Conservation (phyloP, 2,113 vertebrate genomes). For the Silurus meridionalis region DNA sequence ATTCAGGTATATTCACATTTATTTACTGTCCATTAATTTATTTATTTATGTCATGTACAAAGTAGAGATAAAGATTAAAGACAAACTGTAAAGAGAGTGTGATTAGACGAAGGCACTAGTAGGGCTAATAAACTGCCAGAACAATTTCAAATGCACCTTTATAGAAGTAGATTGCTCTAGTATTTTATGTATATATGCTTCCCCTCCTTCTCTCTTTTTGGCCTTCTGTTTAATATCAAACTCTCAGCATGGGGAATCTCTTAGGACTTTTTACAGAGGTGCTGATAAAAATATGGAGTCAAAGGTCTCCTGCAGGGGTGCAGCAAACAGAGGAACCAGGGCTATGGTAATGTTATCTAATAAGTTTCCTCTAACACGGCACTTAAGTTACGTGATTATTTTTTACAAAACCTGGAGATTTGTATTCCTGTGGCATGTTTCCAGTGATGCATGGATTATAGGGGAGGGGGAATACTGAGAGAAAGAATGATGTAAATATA, state of each 20-base stretch:
- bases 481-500: slow-evolving; percentile 48
- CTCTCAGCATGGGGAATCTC: slow-evolving; percentile 6
- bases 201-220: slow-evolving; percentile 4
- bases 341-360: slow-evolving; percentile 21
- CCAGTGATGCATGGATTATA: slow-evolving; percentile 10
- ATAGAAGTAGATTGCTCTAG: not conserved
- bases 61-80: not conserved
- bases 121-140: slow-evolving; percentile 8
- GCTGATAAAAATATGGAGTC: slow-evolving; percentile 32
- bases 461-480: slow-evolving; percentile 31
- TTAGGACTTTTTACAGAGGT: slow-evolving; percentile 30
- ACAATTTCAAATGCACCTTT: not conserved
- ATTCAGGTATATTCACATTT: not conserved
- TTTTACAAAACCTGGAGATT: slow-evolving; percentile 2
- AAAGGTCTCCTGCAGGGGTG: not conserved
- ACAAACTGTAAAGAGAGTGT: not conserved
- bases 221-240: not conserved
- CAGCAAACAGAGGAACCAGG: not conserved
- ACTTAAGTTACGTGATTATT: slow-evolving; percentile 28
- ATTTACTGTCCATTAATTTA: not conserved
- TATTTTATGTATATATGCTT: not conserved
- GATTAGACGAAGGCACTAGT: not conserved
- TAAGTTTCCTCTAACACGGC: slow-evolving; percentile 20
- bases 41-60: not conserved
- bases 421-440: slow-evolving; percentile 26